phyloP scores from a whole-genome alignment of 2,888 invertebrate species.

The Aleiodes leptofemur region DNA sequence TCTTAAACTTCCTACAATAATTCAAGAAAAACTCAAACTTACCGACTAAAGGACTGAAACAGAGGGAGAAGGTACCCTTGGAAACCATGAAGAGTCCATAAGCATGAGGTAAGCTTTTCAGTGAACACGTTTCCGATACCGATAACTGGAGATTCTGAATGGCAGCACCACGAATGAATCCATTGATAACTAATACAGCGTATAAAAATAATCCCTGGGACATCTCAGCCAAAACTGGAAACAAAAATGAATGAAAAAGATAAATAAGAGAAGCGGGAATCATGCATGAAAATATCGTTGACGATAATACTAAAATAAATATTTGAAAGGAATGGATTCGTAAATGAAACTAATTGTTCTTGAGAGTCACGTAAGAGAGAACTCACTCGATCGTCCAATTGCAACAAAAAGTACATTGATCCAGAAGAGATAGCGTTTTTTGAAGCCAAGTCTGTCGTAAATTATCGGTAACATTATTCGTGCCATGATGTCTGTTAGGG shows the following conservation, averaged over 20 bases:
- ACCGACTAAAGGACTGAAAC: conserved; percentile 80
- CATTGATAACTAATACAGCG: conserved; percentile 84
- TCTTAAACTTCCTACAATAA: not conserved
- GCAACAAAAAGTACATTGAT: conserved; percentile 84
- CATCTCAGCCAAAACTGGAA: conserved; percentile 84
- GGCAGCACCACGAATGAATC: conserved; percentile 87
- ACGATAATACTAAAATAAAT: conserved; percentile 10
- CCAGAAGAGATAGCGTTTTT: conserved; percentile 84
- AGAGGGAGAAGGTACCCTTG: conserved; percentile 83
- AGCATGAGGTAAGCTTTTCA: conserved; percentile 85
- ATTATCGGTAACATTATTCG: conserved; percentile 85
- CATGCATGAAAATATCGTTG: not conserved
- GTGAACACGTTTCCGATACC: conserved; percentile 85
- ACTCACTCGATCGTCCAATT: conserved; percentile 84
- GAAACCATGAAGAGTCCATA: conserved; percentile 87
- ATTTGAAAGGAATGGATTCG: conserved; percentile 44
- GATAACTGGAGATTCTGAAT: conserved; percentile 87
- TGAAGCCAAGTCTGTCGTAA: conserved; percentile 81
- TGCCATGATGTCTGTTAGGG: conserved; percentile 85
- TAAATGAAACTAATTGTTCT: conserved; percentile 39
- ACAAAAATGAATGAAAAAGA: conserved; percentile 43
- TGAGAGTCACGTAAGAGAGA: conserved; percentile 8
- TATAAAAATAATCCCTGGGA: conserved; percentile 83
- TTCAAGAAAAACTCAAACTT: conserved; percentile 34
- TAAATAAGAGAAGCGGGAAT: conserved; percentile 14